phyloP scores from a whole-genome alignment of 1,140 invertebrate species.

The Doryteuthis pealeii region DNA sequence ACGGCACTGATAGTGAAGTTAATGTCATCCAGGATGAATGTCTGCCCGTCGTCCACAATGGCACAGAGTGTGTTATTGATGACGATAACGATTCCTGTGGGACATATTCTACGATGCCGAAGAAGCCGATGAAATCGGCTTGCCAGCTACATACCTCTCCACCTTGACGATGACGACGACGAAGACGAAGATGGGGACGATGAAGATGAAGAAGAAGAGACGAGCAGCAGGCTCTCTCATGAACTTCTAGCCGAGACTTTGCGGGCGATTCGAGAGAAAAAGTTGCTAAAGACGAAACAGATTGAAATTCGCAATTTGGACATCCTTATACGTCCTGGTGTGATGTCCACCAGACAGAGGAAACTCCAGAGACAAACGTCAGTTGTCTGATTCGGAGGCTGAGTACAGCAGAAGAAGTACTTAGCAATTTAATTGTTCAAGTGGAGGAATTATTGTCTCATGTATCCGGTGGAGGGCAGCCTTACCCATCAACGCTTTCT shows the following conservation, averaged over 20 bases:
- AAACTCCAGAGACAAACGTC: neutral
- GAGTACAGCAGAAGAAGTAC: neutral
- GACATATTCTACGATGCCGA: neutral
- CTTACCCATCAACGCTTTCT: neutral
- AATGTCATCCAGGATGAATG: neutral
- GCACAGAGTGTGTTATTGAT: constrained; percentile 4
- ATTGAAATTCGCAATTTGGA: neutral
- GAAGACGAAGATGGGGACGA: neutral
- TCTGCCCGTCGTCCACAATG: constrained; percentile 3
- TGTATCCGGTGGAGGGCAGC: neutral
- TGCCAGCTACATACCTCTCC: neutral
- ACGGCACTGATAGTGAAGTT: neutral
- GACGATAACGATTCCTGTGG: neutral
- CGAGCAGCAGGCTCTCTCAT: neutral
- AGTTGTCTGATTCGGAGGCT: neutral
- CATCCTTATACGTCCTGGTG: neutral
- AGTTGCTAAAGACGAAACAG: neutral
- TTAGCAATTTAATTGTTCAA: neutral
- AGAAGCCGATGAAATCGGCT: neutral
- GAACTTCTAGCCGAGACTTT: neutral
- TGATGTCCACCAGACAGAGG: neutral
- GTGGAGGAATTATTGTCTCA: neutral
- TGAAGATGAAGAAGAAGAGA: constrained; percentile 7
- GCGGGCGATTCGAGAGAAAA: too few relatives aligned
- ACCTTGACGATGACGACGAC: neutral